These are phyloP conservation scores for Anhinga rufa DNA, from an alignment of 2,113 vertebrate genomes.

Conservation along the genomic window DNA sequence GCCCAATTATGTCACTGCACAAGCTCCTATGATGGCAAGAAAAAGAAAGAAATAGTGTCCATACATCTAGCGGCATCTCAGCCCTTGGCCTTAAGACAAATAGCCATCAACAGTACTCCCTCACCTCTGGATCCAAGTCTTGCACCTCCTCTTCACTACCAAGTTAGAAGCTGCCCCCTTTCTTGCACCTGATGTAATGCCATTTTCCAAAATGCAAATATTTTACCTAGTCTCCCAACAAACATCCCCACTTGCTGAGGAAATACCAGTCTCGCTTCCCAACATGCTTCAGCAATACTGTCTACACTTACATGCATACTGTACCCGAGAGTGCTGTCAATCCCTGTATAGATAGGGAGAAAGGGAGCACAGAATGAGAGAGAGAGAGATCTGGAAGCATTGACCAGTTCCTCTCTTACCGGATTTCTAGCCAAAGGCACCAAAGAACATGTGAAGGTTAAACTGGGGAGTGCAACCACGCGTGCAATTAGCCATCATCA, in stretches of 20 bases:
- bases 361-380: not conserved
- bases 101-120: too few species aligned
- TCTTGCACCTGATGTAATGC: not conserved
- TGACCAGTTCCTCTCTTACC: fast-evolving
- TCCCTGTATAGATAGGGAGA: not conserved
- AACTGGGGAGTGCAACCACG: not conserved
- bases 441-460: not conserved
- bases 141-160: not conserved
- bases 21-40: not conserved
- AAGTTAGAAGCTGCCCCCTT: not conserved
- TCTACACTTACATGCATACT: not conserved
- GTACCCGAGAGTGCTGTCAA: not conserved
- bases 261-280: not conserved
- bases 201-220: not conserved
- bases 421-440: not conserved
- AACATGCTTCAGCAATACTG: not conserved
- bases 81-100: not conserved
- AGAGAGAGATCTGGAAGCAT: not conserved
- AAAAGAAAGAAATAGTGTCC: not conserved
- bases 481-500: not conserved
- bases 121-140: not conserved
- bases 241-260: not conserved
- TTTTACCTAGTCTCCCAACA: not conserved
- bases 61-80: not conserved
- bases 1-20: not conserved